Conservation (phyloP, 1,140 invertebrate genomes). For the Halictus rubicundus region DNA sequence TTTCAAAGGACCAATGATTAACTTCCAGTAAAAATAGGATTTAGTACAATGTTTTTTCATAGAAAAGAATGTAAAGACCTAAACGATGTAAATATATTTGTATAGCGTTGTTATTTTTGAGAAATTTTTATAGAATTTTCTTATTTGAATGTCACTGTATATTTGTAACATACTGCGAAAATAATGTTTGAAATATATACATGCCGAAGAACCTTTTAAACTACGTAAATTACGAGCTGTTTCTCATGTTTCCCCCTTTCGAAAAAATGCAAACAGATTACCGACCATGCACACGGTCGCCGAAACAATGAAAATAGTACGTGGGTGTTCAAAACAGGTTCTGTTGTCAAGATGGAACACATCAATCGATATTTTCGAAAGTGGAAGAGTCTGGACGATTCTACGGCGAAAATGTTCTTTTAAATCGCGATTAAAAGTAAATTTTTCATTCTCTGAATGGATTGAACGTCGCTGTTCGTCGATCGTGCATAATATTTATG, state of each 20-base stretch:
- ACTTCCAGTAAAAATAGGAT: conserved; percentile 23
- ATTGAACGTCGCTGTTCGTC: neutral
- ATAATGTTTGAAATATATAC: conserved; percentile 3
- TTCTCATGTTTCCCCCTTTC: neutral
- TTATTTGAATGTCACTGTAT: conserved; percentile 22
- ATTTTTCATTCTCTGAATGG: neutral
- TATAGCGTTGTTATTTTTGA: conserved; percentile 48
- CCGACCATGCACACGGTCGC: neutral
- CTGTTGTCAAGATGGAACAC: conserved; percentile 37
- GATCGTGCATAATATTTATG: neutral
- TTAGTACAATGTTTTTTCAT: conserved; percentile 38
- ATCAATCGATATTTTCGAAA: conserved; percentile 40
- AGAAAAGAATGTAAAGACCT: conserved; percentile 11
- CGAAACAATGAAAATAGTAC: conserved; percentile 10
- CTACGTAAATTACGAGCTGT: neutral
- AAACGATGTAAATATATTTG: conserved; percentile 18
- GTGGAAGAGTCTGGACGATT: neutral
- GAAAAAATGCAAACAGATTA: neutral
- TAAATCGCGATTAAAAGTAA: neutral
- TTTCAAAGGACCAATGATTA: conserved; percentile 11
- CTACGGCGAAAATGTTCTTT: neutral
- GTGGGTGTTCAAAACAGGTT: conserved; percentile 28
- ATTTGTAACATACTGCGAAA: conserved; percentile 38
- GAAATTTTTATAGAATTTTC: conserved; percentile 26
- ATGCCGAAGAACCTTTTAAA: neutral